Conservation (phyloP, 1,140 invertebrate species). For the Bombus huntii region DNA sequence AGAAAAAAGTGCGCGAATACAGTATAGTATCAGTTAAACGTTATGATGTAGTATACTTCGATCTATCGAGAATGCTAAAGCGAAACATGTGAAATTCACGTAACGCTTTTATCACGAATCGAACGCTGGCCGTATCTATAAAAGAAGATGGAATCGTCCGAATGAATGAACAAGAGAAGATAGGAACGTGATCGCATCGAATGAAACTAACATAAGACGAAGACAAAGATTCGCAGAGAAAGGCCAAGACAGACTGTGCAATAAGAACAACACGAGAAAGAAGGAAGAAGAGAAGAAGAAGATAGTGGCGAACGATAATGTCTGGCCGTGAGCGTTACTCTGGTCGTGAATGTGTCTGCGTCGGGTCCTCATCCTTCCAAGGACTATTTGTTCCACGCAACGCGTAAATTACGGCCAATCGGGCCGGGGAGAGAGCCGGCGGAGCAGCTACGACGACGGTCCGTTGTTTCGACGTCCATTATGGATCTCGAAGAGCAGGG, state of each 20-base stretch:
- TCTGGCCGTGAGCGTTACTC: conserved; percentile 62
- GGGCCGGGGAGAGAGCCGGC: conserved; percentile 24
- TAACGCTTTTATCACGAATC: neutral
- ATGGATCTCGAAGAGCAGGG: conserved; percentile 48
- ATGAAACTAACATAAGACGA: neutral
- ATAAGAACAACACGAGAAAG: neutral
- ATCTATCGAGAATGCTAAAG: too few species aligned
- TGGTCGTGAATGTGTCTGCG: conserved; percentile 55
- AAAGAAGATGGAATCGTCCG: neutral
- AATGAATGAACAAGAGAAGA: neutral
- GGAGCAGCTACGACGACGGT: conserved; percentile 38
- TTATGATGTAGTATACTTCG: too few species aligned
- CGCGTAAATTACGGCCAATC: conserved; percentile 68
- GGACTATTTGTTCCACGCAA: conserved; percentile 70
- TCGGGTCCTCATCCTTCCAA: conserved; percentile 57
- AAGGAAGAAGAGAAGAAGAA: conserved; percentile 23
- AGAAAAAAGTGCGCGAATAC: too few species aligned
- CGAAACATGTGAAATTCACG: neutral
- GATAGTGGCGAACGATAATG: conserved; percentile 63
- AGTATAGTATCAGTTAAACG: too few species aligned
- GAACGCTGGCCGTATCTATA: neutral
- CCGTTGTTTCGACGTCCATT: conserved; percentile 52
- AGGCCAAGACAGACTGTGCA: neutral
- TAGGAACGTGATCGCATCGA: neutral
- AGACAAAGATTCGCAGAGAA: neutral